Evolutionary conservation across 2,888 invertebrate species (phyloP).

Genomic region (Aleiodes alternator): DNA sequence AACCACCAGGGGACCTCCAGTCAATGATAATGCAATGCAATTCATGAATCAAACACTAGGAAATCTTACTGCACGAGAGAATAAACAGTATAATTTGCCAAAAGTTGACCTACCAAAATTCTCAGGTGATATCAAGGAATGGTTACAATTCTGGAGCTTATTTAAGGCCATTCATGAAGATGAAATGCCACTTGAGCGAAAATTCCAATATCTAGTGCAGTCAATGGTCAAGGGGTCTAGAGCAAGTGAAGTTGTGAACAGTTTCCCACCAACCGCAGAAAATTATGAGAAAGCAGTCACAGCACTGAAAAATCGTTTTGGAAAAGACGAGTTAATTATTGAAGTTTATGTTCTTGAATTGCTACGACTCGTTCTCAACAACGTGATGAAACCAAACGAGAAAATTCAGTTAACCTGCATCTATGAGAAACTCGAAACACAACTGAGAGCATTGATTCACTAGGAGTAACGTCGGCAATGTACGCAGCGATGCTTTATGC

Average conservation of each 20-base stretch:
- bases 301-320: constrained; percentile 59
- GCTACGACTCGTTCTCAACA: constrained; percentile 60
- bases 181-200: constrained; percentile 51
- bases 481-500: constrained; percentile 58
- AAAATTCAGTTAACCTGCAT: constrained; percentile 50
- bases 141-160: constrained; percentile 61
- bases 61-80: too few species aligned
- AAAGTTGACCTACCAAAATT: neutral
- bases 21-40: too few species aligned
- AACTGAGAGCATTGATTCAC: constrained; percentile 57
- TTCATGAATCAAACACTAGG: too few species aligned
- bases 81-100: neutral
- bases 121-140: constrained; percentile 55
- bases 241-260: constrained; percentile 59
- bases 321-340: constrained; percentile 61
- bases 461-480: constrained; percentile 56
- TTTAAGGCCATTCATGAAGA: constrained; percentile 61
- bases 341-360: constrained; percentile 64
- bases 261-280: constrained; percentile 58
- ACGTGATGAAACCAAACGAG: constrained; percentile 42
- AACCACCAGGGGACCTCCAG: too few species aligned
- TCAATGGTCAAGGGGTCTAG: constrained; percentile 52
- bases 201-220: constrained; percentile 61
- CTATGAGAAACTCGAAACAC: constrained; percentile 63
- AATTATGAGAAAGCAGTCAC: constrained; percentile 62